Conservation (phyloP, 2,888 invertebrate genomes). For the Ectropis crepuscularia region DNA sequence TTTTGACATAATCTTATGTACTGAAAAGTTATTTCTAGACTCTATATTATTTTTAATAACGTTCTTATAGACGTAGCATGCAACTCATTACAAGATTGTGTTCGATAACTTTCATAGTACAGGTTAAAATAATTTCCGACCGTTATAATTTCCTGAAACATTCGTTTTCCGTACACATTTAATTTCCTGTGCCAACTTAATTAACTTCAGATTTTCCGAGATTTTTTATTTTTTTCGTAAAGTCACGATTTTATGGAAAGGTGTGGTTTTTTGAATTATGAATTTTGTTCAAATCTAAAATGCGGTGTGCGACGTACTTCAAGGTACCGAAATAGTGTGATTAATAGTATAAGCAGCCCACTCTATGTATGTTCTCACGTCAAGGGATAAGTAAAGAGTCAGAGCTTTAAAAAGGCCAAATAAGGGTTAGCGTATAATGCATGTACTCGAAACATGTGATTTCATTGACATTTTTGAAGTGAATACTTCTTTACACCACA, state of each 20-base stretch:
- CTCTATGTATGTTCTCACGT: too few species aligned
- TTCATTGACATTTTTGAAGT: too few species aligned
- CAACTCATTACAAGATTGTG: slow-evolving; percentile 51
- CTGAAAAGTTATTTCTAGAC: too few species aligned
- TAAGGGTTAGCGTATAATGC: too few species aligned
- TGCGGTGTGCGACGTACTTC: background rate
- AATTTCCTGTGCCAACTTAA: slow-evolving; percentile 69
- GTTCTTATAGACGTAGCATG: slow-evolving; percentile 36
- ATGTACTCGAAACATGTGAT: too few species aligned
- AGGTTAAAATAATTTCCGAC: slow-evolving; percentile 50
- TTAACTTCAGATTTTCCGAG: slow-evolving; percentile 50
- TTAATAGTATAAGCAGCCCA: too few species aligned
- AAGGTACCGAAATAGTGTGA: background rate
- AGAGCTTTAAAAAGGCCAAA: too few species aligned
- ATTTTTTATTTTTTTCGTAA: slow-evolving; percentile 33
- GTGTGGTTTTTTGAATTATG: slow-evolving; percentile 36
- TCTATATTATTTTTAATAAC: slow-evolving; percentile 5
- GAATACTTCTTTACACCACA: too few species aligned
- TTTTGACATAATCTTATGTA: too few species aligned
- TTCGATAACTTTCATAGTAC: slow-evolving; percentile 35
- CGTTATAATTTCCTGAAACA: slow-evolving; percentile 47
- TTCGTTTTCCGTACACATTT: slow-evolving; percentile 53
- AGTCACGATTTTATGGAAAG: slow-evolving; percentile 38
- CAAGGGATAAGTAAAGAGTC: too few species aligned
- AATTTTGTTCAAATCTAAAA: background rate